Conservation (phyloP, 2,888 invertebrate species). For the Noctua pronuba region DNA sequence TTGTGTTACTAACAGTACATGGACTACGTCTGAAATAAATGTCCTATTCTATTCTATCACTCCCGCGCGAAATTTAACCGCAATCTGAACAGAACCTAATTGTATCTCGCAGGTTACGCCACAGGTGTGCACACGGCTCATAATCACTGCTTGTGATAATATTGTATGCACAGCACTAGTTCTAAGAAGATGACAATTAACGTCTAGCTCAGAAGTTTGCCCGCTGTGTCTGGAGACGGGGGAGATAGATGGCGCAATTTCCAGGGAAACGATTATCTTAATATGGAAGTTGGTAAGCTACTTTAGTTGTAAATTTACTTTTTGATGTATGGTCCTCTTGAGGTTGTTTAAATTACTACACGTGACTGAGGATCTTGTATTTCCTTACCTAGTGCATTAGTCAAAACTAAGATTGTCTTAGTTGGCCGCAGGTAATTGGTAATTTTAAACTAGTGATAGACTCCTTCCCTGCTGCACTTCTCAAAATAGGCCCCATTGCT, state of each 20-base stretch:
- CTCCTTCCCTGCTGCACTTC: not conserved
- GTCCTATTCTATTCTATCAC: no score
- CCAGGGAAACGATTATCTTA: not conserved
- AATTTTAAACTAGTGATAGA: not conserved
- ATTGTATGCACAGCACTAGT: conserved; percentile 31
- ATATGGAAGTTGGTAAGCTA: conserved; percentile 3
- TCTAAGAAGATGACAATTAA: conserved; percentile 34
- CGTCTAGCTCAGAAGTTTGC: conserved; percentile 10
- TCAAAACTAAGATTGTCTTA: not conserved
- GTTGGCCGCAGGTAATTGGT: not conserved
- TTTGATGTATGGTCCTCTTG: not conserved
- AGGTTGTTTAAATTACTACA: not conserved
- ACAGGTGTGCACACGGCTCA: conserved; percentile 47
- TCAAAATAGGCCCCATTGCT: not conserved
- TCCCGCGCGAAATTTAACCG: not conserved
- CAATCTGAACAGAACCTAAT: conserved; percentile 19
- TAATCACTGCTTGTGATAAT: conserved; percentile 48
- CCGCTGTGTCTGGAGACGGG: not conserved
- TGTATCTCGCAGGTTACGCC: conserved; percentile 7
- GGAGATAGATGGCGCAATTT: conserved; percentile 2
- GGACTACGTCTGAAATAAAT: no score
- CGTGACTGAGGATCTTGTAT: not conserved
- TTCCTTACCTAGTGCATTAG: not conserved
- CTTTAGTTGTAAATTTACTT: not conserved
- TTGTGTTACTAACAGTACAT: no score